Evolutionary conservation across 2,888 invertebrate genomes (phyloP), one percentile per base, ranked within the genome.

Genomic region (Keiferia lycopersicella): DNA sequence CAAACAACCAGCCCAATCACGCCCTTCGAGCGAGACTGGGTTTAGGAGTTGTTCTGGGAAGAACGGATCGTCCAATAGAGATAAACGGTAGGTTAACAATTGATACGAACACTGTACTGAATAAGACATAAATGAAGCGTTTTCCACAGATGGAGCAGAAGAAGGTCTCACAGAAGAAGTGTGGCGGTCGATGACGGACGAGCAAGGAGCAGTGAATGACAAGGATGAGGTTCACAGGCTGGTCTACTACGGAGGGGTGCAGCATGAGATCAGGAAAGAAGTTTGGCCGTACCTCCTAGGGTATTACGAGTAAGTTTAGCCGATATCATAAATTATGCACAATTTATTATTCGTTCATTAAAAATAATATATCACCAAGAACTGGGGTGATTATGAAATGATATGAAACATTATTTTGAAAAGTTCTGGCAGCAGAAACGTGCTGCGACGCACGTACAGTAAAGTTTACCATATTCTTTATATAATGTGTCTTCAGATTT

Each of bases 221-320:
- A 92, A 93, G 65, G 93, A 93, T 8, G 97, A 98, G 85, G 94
- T 98, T 16, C 96, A 96, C 79, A 91, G 96, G 59, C 90, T 97
- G 30, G 95, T 97, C 0, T 98, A 98, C 81, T 98, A 96, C 81
- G 96, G 97, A 0, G 98, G 98, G 0, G 95, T 98, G 18, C 94
- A 95, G 22, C 95, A 96, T 67, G 95, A 95, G n/a, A 92, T 96
- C 22, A 86, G 96, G 16, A 93, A 93, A 73, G 94, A 96, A 88
- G 95, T 97, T 4, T 98, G 98, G 98, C 98, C 98, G 0, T 98
- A 97, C 79, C 91, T 98, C 12, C 88, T 98, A 34, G 97, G 96
- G 0, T 97, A 98, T 84, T 97, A 97, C 77, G 93, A 94, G 88
- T 93, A 71, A 84, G 87, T 79, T 12, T 20, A 48, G 20, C 10